A percentile compares a stretch with the other conserved stretches of the same genome.
Conservation (phyloP, 2,797 vertebrate genomes). For the Anabas testudineus region DNA sequence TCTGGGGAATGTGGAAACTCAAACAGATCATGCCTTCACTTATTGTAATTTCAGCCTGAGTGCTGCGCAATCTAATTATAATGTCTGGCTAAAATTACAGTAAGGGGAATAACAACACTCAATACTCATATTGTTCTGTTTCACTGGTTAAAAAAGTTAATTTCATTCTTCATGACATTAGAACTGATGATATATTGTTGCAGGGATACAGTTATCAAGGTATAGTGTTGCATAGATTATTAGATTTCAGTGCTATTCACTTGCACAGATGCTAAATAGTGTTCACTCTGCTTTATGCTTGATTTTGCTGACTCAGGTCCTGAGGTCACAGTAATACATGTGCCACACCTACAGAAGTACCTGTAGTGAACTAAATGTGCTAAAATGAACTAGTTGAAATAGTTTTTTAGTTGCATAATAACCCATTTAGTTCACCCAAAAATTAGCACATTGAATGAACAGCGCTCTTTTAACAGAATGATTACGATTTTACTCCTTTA, state of each 20-base stretch:
- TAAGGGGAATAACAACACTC: slow-evolving; percentile 9
- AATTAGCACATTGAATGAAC: too few relatives aligned
- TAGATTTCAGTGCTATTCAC: not conserved
- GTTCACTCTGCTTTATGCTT: not conserved
- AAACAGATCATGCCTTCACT: slow-evolving; percentile 19
- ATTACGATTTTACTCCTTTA: too few relatives aligned
- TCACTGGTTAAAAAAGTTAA: not conserved
- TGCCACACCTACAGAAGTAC: slow-evolving; percentile 1
- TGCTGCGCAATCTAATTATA: slow-evolving; percentile 43
- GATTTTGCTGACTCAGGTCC: slow-evolving; percentile 14
- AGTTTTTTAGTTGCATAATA: too few relatives aligned
- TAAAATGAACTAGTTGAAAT: too few relatives aligned
- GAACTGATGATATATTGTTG: slow-evolving; percentile 4
- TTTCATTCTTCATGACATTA: not conserved
- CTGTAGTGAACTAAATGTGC: too few relatives aligned
- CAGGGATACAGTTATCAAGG: slow-evolving; percentile 8
- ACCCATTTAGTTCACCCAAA: too few relatives aligned
- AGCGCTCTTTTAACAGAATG: too few relatives aligned
- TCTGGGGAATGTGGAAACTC: slow-evolving; percentile 26
- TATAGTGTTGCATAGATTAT: slow-evolving; percentile 18
- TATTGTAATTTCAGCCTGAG: slow-evolving; percentile 37
- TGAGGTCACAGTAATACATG: not conserved
- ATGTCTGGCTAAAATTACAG: slow-evolving; percentile 36
- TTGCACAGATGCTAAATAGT: not conserved
- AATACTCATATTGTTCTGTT: slow-evolving; percentile 1